These are phyloP conservation scores for Ctenomys sociabilis DNA, from an alignment of 2,113 vertebrate species.

Conservation along the genomic window DNA sequence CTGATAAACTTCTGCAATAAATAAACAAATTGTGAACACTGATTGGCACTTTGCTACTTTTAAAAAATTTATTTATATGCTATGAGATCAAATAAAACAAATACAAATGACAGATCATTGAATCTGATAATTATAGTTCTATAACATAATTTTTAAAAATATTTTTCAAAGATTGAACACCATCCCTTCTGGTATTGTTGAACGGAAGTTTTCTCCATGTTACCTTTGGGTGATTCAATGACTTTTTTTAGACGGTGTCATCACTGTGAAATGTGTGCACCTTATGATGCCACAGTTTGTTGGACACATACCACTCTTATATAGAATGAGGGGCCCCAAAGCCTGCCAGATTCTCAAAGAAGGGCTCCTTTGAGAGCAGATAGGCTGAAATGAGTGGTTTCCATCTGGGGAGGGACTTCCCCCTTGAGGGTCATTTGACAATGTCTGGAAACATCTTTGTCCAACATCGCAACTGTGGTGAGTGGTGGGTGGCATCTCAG, in stretches of 20 bases:
- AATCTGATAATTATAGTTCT: not conserved
- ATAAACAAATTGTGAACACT: not conserved
- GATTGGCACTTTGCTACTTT: not conserved
- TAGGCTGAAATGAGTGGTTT: not conserved
- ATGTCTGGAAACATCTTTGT: not conserved
- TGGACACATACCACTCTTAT: not conserved
- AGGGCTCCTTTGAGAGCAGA: not conserved
- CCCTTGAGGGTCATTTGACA: not conserved
- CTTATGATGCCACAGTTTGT: not conserved
- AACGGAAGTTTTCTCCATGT: not conserved
- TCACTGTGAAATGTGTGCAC: not conserved
- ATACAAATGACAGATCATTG: not conserved
- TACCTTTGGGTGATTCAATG: not conserved
- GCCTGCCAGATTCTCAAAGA: not conserved
- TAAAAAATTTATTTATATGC: not conserved
- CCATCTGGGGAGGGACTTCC: not conserved
- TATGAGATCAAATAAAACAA: conserved; percentile 12
- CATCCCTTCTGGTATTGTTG: not conserved
- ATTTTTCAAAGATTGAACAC: not conserved
- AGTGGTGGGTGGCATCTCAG: not conserved
- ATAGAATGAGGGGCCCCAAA: not conserved
- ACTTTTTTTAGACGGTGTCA: not conserved
- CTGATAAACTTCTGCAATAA: not conserved
- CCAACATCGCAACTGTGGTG: not conserved
- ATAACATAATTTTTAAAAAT: not conserved